Percentiles rank a stretch among this genome's conserved stretches.
phyloP scores from a whole-genome alignment of 2,113 vertebrate genomes.

The Scalopus aquaticus region DNA sequence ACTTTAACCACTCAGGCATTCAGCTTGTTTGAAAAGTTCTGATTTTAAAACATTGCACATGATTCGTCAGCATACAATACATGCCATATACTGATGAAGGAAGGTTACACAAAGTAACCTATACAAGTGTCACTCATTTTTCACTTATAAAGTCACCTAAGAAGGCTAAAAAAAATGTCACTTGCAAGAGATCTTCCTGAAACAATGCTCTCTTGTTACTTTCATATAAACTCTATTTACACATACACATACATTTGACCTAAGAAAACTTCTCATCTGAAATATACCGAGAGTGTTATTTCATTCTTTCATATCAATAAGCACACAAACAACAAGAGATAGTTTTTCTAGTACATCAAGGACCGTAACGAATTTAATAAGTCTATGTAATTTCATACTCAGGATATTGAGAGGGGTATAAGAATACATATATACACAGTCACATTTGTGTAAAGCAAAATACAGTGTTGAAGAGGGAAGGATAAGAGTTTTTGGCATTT shows the following conservation, averaged over 20 bases:
- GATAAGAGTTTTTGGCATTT: not conserved
- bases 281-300: not conserved
- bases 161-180: slow-evolving; percentile 54
- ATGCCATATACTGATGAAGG: not conserved
- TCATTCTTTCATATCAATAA: not conserved
- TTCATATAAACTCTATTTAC: not conserved
- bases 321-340: not conserved
- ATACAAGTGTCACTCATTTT: slow-evolving; percentile 46
- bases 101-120: slow-evolving; percentile 18
- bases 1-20: not conserved
- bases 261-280: not conserved
- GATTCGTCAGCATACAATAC: not conserved
- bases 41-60: not conserved
- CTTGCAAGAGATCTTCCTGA: not conserved
- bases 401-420: not conserved
- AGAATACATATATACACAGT: fast-evolving
- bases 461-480: not conserved
- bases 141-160: slow-evolving; percentile 62
- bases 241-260: not conserved
- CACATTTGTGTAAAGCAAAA: not conserved
- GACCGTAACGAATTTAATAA: not conserved
- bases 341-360: not conserved
- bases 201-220: not conserved
- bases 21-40: not conserved
- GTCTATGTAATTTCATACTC: not conserved